Evolutionary conservation across 2,113 vertebrate species (phyloP), one percentile per base, ranked within the genome.

Genomic region (Semnornis frantzii): DNA sequence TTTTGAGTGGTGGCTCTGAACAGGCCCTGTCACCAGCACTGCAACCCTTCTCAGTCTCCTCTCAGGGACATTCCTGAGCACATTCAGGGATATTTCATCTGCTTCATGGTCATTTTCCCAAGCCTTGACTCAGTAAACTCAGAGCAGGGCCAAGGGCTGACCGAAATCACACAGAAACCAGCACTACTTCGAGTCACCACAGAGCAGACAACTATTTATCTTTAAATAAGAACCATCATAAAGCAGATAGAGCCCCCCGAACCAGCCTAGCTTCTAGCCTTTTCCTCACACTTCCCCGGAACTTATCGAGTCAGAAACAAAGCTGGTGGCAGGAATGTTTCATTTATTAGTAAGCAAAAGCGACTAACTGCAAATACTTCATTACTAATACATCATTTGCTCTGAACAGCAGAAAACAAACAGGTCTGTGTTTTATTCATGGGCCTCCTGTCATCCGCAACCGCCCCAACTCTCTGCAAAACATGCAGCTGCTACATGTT

Each of bases 351-450:
- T 39, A 92, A 94, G 84, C 64, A 91, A 85, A 96, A 92, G 74
- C 5, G 6, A 92, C 81, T 89, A 84, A 91, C 81, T 27, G 50
- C 66, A 82, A 94, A 95, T 70, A 66, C 75, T 81, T 96, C 93
- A 94, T 95, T 94, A 96, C 78, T 95, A 95, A 96, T 82, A 82
- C 77, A 89, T 91, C 42, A n/a, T 92, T 92, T 82, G 64, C 75
- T 92, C 89, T 28, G 59, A 93, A 88, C 0, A 0, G 52, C 85
- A 86, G 33, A 92, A 95, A 93, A 82, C 83, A 95, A 86, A 92
- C 78, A 85, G 82, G 60, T 31, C 52, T 77, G 78, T 93, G 85
- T 87, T 95, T 96, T 94, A 94, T 95, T 96, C 91, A 90, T 88
- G 54, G 81, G 28, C 52, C 82, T 89, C 75, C 89, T 91, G 68